phyloP scores from a whole-genome alignment of 2,797 vertebrate genomes.

The Rhinella marina region DNA sequence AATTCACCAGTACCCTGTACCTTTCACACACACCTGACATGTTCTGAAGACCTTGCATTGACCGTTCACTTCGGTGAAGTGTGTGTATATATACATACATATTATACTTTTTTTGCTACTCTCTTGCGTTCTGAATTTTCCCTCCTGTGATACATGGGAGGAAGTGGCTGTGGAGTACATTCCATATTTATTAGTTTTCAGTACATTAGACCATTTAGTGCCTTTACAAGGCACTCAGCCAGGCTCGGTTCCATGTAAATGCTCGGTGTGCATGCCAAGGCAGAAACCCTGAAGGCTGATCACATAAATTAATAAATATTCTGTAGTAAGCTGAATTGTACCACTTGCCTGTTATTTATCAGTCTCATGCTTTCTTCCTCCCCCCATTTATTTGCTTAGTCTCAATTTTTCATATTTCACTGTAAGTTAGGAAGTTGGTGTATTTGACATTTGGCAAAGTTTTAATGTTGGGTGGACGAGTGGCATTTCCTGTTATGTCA shows the following conservation, averaged over 20 bases:
- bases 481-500: constrained; percentile 27
- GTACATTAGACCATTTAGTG: constrained; percentile 71
- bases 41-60: neutral
- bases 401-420: constrained; percentile 14
- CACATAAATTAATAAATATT: constrained; percentile 65
- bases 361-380: constrained; percentile 46
- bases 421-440: constrained; percentile 7
- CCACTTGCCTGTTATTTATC: constrained; percentile 69
- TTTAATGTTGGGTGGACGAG: neutral
- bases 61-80: neutral
- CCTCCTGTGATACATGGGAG: constrained; percentile 50
- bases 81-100: neutral
- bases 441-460: constrained; percentile 32
- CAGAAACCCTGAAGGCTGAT: constrained; percentile 67
- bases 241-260: constrained; percentile 67
- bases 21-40: neutral
- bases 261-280: constrained; percentile 67
- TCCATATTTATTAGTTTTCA: constrained; percentile 74
- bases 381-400: neutral
- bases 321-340: constrained; percentile 67
- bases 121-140: constrained; percentile 61
- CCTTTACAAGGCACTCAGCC: constrained; percentile 70
- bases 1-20: neutral
- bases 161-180: constrained; percentile 56
- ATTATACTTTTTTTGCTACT: neutral